phyloP scores from a whole-genome alignment of 2,888 invertebrate genomes.

The Arctia plantaginis region DNA sequence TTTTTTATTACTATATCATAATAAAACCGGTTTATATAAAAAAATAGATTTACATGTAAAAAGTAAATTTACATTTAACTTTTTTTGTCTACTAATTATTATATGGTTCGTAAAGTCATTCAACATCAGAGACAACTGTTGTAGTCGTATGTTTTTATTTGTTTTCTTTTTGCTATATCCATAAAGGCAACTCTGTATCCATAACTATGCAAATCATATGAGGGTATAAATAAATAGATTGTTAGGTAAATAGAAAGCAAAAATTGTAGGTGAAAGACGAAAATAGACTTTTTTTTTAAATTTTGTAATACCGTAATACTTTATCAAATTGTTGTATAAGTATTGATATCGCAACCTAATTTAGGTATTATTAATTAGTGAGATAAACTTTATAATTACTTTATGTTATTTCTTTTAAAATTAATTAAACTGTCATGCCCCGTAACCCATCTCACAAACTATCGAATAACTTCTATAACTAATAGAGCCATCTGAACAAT shows the following conservation, averaged over 20 bases:
- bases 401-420: background rate
- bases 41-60: background rate
- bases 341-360: background rate
- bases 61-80: too few species aligned
- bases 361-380: background rate
- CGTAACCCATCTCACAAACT: background rate
- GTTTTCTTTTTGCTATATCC: background rate
- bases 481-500: conserved; percentile 26
- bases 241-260: too few species aligned
- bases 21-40: background rate
- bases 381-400: background rate
- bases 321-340: background rate
- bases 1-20: background rate
- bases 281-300: too few species aligned
- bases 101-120: background rate
- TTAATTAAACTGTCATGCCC: background rate
- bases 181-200: too few species aligned
- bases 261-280: too few species aligned
- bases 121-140: background rate
- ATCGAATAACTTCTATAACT: background rate
- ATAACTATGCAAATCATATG: too few species aligned
- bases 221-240: too few species aligned
- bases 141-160: background rate
- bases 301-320: background rate
- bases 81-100: background rate